Conservation (phyloP, 2,797 vertebrate genomes). For the Rhinogobio ventralis region DNA sequence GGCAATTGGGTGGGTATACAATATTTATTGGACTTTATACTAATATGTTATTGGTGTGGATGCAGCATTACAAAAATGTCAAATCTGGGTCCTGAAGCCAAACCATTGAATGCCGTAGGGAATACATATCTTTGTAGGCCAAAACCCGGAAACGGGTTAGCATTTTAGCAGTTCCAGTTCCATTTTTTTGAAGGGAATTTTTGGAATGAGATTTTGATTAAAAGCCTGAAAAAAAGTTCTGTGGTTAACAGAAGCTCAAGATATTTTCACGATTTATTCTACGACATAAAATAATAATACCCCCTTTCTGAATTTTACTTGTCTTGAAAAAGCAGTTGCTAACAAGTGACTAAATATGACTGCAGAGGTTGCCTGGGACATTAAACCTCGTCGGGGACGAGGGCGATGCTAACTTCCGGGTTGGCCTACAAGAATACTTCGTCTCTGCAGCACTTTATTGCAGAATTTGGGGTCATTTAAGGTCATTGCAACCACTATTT, state of each 20-base stretch:
- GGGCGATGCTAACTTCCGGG: too few species aligned
- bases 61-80: neutral
- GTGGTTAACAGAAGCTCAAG: neutral
- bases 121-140: neutral
- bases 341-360: neutral
- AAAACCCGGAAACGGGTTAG: neutral
- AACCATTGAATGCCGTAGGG: neutral
- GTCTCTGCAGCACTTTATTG: neutral
- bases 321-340: neutral
- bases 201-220: neutral
- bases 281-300: neutral
- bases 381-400: neutral
- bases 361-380: neutral
- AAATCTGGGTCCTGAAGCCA: neutral
- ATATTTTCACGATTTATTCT: neutral
- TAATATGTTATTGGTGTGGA: neutral
- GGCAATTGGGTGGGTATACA: slow-evolving; percentile 68
- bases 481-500: neutral
- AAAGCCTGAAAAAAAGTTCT: neutral
- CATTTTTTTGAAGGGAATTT: neutral
- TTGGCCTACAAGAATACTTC: neutral
- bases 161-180: neutral
- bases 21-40: neutral
- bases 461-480: neutral
- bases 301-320: neutral